phyloP scores from a whole-genome alignment of 2,888 invertebrate genomes.

The Prenolepis imparis region DNA sequence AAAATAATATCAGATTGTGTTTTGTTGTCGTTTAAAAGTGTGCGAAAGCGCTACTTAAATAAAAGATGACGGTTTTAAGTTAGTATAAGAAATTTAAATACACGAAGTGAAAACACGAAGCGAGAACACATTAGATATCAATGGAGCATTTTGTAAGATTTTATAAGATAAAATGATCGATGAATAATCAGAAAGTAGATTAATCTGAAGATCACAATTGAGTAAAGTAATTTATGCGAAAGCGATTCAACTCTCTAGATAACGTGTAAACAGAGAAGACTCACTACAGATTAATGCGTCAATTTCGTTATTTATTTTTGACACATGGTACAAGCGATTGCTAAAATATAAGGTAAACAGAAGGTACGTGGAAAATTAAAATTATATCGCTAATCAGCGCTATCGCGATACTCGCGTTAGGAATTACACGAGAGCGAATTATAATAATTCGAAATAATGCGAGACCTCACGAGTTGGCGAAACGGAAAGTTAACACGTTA shows the following conservation, averaged over 20 bases:
- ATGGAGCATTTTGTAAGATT: neutral
- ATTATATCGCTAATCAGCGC: conserved; percentile 10
- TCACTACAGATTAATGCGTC: neutral
- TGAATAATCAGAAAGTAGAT: neutral
- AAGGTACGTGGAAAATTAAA: neutral
- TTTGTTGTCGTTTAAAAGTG: neutral
- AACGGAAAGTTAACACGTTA: conserved; percentile 56
- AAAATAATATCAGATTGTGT: neutral
- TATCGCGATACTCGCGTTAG: neutral
- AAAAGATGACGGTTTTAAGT: neutral
- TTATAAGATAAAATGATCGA: neutral
- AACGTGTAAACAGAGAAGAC: neutral
- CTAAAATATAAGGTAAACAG: no score
- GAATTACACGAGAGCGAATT: conserved; percentile 1
- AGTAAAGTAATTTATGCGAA: neutral
- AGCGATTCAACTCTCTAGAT: conserved; percentile 3
- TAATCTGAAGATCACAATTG: neutral
- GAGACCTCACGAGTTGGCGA: conserved; percentile 36
- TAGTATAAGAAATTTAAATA: neutral
- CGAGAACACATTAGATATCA: neutral
- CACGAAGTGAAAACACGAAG: neutral
- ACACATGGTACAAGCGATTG: neutral
- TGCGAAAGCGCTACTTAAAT: neutral
- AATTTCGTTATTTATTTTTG: neutral
- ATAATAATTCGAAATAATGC: conserved; percentile 32